These are phyloP conservation scores for Drosophila pegasa DNA, from an alignment of 2,888 invertebrate genomes.

Conservation along the genomic window DNA sequence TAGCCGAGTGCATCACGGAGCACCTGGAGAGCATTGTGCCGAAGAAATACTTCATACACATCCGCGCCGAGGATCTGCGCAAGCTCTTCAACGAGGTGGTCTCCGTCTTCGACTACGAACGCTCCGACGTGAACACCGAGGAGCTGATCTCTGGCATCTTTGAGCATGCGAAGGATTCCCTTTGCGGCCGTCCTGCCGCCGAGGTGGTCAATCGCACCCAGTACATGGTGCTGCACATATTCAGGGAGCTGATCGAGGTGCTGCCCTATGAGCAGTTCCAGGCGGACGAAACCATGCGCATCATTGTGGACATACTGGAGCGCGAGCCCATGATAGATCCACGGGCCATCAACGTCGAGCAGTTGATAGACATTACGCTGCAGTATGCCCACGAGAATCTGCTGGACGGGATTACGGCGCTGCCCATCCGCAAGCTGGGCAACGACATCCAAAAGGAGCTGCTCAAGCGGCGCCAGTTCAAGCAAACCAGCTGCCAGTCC, in stretches of 20 bases:
- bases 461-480: conserved; percentile 61
- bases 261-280: conserved; percentile 81
- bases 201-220: conserved; percentile 78
- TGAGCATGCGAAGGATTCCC: conserved; percentile 72
- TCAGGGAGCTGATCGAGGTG: conserved; percentile 79
- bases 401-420: conserved; percentile 79
- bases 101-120: conserved; percentile 78
- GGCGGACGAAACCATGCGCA: conserved; percentile 66
- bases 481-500: conserved; percentile 54
- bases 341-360: conserved; percentile 77
- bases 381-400: conserved; percentile 79
- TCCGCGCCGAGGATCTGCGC: conserved; percentile 76
- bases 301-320: conserved; percentile 72
- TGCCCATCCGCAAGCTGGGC: conserved; percentile 74
- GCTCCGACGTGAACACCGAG: conserved; percentile 78
- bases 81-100: conserved; percentile 81
- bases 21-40: conserved; percentile 81
- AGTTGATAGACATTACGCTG: conserved; percentile 66
- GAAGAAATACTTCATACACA: conserved; percentile 80
- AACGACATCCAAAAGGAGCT: conserved; percentile 69
- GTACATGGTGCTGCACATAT: conserved; percentile 73
- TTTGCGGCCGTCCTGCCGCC: conserved; percentile 53
- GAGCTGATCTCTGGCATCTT: conserved; percentile 79
- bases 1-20: conserved; percentile 80
- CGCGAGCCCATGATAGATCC: conserved; percentile 76